Percentiles rank a stretch among this genome's conserved stretches.
These are phyloP conservation scores for Adela reaumurella DNA, from an alignment of 2,888 invertebrate species.

Conservation along the genomic window DNA sequence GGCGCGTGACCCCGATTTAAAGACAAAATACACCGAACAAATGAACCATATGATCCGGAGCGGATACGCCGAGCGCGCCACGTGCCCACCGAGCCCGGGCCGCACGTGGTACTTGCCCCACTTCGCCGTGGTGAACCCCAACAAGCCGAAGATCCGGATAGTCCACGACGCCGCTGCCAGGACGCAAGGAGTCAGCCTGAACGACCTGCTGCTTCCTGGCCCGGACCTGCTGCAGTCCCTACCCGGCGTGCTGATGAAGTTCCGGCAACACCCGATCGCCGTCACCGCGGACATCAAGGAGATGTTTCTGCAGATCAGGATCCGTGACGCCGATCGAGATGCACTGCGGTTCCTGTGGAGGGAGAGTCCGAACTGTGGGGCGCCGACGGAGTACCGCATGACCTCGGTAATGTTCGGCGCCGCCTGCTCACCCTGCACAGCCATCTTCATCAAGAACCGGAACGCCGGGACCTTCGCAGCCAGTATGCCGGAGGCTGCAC, in stretches of 20 bases:
- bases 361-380: conserved; percentile 2
- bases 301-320: conserved; percentile 18
- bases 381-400: conserved; percentile 12
- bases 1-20: background rate
- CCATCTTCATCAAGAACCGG: conserved; percentile 2
- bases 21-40: background rate
- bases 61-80: background rate
- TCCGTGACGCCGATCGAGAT: conserved; percentile 14
- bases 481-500: background rate
- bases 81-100: background rate
- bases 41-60: background rate
- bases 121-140: conserved; percentile 12
- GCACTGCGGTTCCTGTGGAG: conserved; percentile 13
- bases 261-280: conserved; percentile 13
- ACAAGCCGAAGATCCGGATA: conserved; percentile 17
- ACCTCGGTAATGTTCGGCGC: conserved; percentile 15
- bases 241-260: conserved; percentile 16
- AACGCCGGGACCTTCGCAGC: background rate
- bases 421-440: conserved; percentile 14
- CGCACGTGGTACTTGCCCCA: conserved; percentile 7
- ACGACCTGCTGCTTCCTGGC: conserved; percentile 15
- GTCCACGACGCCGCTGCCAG: conserved; percentile 19
- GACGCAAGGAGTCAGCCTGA: conserved; percentile 13
- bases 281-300: conserved; percentile 18
- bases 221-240: conserved; percentile 17